Conservation (phyloP, 2,888 invertebrate genomes). For the Pristionchus fissidentatus region DNA sequence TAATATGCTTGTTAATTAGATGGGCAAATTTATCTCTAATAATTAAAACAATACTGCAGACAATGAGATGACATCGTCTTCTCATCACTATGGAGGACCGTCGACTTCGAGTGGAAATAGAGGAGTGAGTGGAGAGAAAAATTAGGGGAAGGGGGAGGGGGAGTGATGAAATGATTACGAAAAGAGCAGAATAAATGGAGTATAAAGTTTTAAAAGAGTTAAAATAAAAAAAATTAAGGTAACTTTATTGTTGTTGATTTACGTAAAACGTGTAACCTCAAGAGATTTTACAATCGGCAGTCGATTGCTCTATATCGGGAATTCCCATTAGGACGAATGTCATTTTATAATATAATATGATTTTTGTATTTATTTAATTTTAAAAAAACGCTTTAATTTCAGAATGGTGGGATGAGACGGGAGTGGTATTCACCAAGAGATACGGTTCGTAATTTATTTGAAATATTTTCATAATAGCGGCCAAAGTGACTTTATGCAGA, state of each 20-base stretch:
- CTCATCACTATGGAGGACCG: conserved; percentile 15
- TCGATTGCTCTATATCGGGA: too few relatives aligned
- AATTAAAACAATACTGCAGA: not conserved
- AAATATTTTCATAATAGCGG: not conserved
- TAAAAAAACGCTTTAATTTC: not conserved
- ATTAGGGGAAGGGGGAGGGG: conserved; percentile 10
- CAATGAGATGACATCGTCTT: not conserved
- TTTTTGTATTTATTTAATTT: too few relatives aligned
- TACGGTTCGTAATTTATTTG: not conserved
- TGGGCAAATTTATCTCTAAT: not conserved
- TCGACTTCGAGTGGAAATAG: conserved; percentile 13
- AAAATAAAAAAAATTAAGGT: too few relatives aligned
- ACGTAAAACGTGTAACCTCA: too few relatives aligned
- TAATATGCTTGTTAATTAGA: not conserved
- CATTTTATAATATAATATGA: too few relatives aligned
- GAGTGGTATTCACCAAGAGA: not conserved
- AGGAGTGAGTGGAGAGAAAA: not conserved
- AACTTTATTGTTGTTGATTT: too few relatives aligned
- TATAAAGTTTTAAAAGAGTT: too few relatives aligned
- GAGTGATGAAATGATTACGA: too few relatives aligned
- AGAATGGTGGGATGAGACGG: not conserved
- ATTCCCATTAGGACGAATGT: too few relatives aligned
- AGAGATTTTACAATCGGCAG: too few relatives aligned
- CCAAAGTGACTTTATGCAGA: too few relatives aligned
- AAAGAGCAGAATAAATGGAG: too few relatives aligned